Percentiles rank a stretch among this genome's conserved stretches.
These are phyloP conservation scores for Pontoporia blainvillei DNA, from an alignment of 2,113 vertebrate genomes.

Conservation along the genomic window DNA sequence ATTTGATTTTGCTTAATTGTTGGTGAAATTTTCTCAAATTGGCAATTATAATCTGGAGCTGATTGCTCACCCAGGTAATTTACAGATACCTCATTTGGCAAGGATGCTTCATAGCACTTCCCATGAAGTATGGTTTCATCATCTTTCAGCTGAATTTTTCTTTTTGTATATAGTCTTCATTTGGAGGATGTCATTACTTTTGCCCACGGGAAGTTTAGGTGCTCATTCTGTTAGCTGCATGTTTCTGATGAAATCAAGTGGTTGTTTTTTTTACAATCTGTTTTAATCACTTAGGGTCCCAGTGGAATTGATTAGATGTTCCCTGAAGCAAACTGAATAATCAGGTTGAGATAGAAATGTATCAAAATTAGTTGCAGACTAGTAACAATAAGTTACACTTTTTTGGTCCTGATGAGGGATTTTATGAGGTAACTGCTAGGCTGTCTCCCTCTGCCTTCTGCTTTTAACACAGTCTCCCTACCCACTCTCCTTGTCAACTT, in stretches of 20 bases:
- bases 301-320: background rate
- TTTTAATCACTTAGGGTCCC: conserved; percentile 33
- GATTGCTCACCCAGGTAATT: conserved; percentile 77
- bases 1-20: conserved; percentile 80
- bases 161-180: background rate
- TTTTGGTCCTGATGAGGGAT: background rate
- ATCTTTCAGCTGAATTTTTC: conserved; percentile 16
- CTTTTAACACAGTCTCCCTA: background rate
- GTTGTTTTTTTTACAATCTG: background rate
- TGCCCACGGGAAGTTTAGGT: conserved; percentile 3
- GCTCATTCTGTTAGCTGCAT: background rate
- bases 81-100: conserved; percentile 70
- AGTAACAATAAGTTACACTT: background rate
- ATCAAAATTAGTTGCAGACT: conserved; percentile 5
- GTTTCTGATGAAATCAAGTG: conserved; percentile 28
- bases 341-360: background rate
- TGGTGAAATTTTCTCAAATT: conserved; percentile 80
- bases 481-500: conserved; percentile 48
- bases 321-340: conserved; percentile 41
- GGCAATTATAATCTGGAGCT: conserved; percentile 73
- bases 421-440: background rate
- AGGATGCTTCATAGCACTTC: conserved; percentile 47
- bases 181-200: conserved; percentile 43
- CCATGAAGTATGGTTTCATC: conserved; percentile 55
- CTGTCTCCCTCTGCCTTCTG: background rate